Evolutionary conservation across 2,113 vertebrate genomes (phyloP), one percentile per base, ranked within the genome.

Genomic region (Fulmarus glacialis): DNA sequence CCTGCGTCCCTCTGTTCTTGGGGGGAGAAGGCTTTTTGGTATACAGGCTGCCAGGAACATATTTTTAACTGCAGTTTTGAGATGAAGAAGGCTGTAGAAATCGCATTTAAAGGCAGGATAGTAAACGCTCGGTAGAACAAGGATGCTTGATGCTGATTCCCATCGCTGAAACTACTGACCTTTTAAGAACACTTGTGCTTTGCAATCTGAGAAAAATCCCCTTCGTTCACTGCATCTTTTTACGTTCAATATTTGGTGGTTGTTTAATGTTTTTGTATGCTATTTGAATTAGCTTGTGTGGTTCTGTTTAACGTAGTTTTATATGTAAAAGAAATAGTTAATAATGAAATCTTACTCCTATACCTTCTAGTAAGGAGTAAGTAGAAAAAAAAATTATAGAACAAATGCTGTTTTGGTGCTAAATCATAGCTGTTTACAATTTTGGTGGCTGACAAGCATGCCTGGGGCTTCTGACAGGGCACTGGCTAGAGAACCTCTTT

Each of bases 191-290:
- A 3, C 32, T 89, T 58, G n/a, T 27, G 30, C 15, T 48, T 78
- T 74, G 55, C 23, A 16, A 0, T 38, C 32, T 74, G 26, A 55
- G 55, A 74, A 38, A 22, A 50, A 38, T 63, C 8, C 14, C 15
- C 91, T 84, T 71, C 3, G 32, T 78, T 87, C 43, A 7, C 63
- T 24, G 36, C 38, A 8, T 53, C 27, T 81, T 85, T 48, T 74
- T 56, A 11, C 1, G 0, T n/a, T 74, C 43, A 4, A 0, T 47
- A 3, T 56, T 24, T 92, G 38, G 14, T 68, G 36, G 38, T n/a
- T 87, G 7, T 63, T 45, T 53, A 8, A 27, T 34, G 34, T 0
- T 36, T 74, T 43, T 67, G 15, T 38, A 4, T 93, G 53, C 21
- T 5, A 4, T 72, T 82, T 91, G 23, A 79, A 82, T 38, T 59